Percentiles rank a stretch among this genome's conserved stretches.
Conservation (phyloP, 2,113 vertebrate species). For the Aptenodytes forsteri region DNA sequence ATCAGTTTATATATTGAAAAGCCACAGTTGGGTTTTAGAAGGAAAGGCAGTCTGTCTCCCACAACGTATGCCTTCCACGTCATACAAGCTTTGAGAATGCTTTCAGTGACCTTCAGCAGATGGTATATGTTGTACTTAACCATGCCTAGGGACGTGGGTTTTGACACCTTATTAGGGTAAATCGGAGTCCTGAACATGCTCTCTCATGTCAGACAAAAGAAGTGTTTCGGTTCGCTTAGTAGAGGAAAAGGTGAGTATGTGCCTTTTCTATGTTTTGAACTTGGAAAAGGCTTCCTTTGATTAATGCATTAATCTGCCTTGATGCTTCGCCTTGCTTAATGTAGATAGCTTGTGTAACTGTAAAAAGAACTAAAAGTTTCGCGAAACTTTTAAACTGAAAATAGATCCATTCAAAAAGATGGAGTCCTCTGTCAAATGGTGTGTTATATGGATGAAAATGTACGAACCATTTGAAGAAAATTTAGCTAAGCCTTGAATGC, state of each 20-base stretch:
- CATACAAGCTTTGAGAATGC: not conserved
- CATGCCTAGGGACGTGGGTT: not conserved
- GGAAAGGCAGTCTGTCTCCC: not conserved
- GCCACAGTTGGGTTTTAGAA: not conserved
- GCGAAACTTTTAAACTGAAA: not conserved
- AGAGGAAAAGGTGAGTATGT: not conserved
- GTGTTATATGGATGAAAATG: not conserved
- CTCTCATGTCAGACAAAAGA: not conserved
- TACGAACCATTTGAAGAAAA: not conserved
- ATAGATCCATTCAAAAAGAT: not conserved
- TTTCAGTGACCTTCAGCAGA: not conserved
- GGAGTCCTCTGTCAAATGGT: not conserved
- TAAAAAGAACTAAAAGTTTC: not conserved
- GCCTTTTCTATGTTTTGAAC: not conserved
- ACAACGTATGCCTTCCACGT: fast-evolving
- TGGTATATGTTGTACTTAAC: no score
- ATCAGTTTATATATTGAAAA: not conserved
- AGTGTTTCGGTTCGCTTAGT: not conserved
- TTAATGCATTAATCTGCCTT: not conserved
- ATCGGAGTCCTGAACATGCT: not conserved
- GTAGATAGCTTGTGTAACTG: not conserved
- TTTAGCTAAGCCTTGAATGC: not conserved
- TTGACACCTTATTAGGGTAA: not conserved
- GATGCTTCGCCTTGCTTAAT: not conserved
- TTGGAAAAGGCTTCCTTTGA: not conserved